A percentile compares a stretch with the other conserved stretches of the same genome.
phyloP scores from a whole-genome alignment of 2,797 vertebrate species.

The Kryptopterus vitreolus region DNA sequence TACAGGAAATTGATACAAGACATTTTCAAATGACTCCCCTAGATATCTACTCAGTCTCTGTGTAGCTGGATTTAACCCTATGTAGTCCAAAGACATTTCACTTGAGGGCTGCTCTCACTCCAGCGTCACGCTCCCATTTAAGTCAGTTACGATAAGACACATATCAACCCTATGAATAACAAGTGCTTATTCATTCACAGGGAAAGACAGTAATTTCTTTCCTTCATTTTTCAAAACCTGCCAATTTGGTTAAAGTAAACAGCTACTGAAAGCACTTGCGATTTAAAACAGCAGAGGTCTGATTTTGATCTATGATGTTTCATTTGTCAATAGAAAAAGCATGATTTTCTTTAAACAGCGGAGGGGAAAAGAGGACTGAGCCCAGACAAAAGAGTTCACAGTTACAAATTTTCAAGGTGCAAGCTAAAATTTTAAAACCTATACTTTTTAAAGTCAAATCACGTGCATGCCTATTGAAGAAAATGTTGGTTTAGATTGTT shows the following conservation, averaged over 20 bases:
- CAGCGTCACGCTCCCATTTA: constrained; percentile 28
- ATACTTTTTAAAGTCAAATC: not conserved
- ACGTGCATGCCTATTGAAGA: not conserved
- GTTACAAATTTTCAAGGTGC: not conserved
- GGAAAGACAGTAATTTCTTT: constrained; percentile 25
- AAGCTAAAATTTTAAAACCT: not conserved
- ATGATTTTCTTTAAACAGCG: constrained; percentile 11
- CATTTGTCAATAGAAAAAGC: constrained; percentile 27
- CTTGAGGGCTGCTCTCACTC: not conserved
- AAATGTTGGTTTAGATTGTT: not conserved
- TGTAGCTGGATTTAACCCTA: constrained; percentile 29
- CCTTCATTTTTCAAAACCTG: constrained; percentile 25
- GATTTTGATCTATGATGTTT: constrained; percentile 24
- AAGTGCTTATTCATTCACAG: constrained; percentile 38
- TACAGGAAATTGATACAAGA: constrained; percentile 43
- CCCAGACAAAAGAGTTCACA: not conserved
- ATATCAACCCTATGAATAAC: constrained; percentile 48
- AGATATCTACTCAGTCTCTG: not conserved
- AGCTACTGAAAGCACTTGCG: constrained; percentile 12
- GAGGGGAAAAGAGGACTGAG: not conserved
- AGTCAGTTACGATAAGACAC: constrained; percentile 34
- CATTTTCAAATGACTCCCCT: constrained; percentile 30
- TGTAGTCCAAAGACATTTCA: constrained; percentile 23
- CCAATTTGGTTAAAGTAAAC: constrained; percentile 42
- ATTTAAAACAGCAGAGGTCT: constrained; percentile 9